phyloP scores from a whole-genome alignment of 2,113 vertebrate species.

The Osmerus eperlanus region DNA sequence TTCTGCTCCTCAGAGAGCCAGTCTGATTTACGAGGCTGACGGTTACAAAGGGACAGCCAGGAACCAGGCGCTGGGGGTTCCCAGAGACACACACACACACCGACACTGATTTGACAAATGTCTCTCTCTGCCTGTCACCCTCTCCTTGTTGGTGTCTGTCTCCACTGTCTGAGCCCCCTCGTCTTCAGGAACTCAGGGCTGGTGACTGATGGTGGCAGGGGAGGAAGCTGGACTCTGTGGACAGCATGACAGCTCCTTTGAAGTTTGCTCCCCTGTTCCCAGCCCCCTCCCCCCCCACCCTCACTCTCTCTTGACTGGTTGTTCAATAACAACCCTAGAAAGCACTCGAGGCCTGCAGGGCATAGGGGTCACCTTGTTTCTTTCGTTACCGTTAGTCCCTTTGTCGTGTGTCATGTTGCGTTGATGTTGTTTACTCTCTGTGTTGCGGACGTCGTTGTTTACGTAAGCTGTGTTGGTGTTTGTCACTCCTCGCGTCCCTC shows the following conservation, averaged over 20 bases:
- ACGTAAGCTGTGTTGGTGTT: background rate
- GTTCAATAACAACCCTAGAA: too few relatives aligned
- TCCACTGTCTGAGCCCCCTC: background rate
- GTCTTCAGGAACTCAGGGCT: background rate
- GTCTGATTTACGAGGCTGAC: conserved; percentile 11
- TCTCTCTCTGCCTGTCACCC: conserved; percentile 13
- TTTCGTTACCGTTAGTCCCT: too few relatives aligned
- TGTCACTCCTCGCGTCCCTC: background rate
- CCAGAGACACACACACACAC: background rate
- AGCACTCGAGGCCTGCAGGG: too few relatives aligned
- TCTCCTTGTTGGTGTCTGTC: conserved; percentile 1
- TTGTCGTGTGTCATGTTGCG: too few relatives aligned
- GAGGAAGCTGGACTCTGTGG: conserved; percentile 20
- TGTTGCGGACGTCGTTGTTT: too few relatives aligned
- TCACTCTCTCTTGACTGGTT: too few relatives aligned
- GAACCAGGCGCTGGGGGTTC: background rate
- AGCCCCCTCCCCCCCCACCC: too few relatives aligned
- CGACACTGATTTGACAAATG: conserved; percentile 5
- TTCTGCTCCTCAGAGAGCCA: background rate
- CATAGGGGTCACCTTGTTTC: too few relatives aligned
- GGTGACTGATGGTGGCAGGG: conserved; percentile 2
- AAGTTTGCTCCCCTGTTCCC: too few relatives aligned
- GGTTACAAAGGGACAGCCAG: conserved; percentile 13
- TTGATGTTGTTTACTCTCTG: too few relatives aligned
- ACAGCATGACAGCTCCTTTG: too few relatives aligned